phyloP scores from a whole-genome alignment of 35 echinoderm and acorn worm species.

The Chiridota heheva region DNA sequence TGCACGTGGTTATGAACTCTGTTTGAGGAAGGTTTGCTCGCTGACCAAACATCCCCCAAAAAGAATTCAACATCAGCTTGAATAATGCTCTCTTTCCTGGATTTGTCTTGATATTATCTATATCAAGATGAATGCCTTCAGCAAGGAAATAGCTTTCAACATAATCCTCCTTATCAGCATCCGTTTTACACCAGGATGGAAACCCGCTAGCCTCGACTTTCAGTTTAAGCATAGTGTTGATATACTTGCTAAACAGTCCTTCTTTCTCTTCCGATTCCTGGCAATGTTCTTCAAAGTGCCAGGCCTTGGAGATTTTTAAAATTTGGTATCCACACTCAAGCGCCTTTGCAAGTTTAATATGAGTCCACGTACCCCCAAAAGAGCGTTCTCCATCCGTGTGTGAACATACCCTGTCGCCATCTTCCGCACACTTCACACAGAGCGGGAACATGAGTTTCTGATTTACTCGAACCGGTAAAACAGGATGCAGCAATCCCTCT shows the following conservation, averaged over 20 bases:
- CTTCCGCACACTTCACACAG: background rate
- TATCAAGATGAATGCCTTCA: constrained; percentile 62
- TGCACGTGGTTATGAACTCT: no score
- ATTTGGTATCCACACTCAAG: constrained; percentile 49
- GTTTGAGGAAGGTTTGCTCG: constrained; percentile 43
- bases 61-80: constrained; percentile 60
- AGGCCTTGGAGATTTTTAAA: constrained; percentile 32
- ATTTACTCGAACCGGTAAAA: background rate
- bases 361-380: constrained; percentile 47
- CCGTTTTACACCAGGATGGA: constrained; percentile 56
- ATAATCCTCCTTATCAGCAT: constrained; percentile 38
- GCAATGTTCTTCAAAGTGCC: constrained; percentile 51
- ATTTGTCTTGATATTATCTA: constrained; percentile 38
- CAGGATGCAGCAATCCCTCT: background rate
- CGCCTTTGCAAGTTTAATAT: constrained; percentile 52
- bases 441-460: constrained; percentile 6
- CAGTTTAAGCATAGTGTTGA: no score
- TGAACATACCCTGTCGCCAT: background rate
- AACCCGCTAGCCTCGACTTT: no score
- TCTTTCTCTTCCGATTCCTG: constrained; percentile 11
- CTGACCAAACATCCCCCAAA: constrained; percentile 72
- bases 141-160: constrained; percentile 32
- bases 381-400: constrained; percentile 32
- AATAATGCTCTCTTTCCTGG: constrained; percentile 46
- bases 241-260: no score